These are phyloP conservation scores for Drosophila antonietae DNA, from an alignment of 2,888 invertebrate genomes.

Conservation along the genomic window DNA sequence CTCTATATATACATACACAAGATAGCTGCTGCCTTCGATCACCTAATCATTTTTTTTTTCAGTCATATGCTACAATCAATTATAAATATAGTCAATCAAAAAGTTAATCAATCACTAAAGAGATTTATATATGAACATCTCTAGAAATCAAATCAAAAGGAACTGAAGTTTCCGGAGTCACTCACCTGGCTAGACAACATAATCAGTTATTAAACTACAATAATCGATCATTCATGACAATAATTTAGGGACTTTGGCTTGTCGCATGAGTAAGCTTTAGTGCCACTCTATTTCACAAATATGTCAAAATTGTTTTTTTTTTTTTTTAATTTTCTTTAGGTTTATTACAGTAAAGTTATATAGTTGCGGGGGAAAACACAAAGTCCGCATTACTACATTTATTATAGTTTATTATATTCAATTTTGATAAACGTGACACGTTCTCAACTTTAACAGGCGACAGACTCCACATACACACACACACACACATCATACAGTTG, in stretches of 20 bases:
- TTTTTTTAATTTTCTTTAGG: not conserved
- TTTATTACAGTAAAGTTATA: not conserved
- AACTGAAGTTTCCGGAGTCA: not conserved
- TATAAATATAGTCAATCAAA: not conserved
- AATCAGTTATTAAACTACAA: not conserved
- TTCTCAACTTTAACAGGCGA: not conserved
- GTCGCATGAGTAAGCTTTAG: constrained; percentile 20
- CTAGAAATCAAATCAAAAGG: not conserved
- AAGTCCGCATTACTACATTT: not conserved
- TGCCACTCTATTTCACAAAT: constrained; percentile 28
- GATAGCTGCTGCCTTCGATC: not conserved
- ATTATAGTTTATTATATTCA: not conserved
- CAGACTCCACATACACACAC: not conserved
- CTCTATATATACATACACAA: not conserved
- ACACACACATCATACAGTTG: constrained; percentile 1
- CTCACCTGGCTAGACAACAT: not conserved
- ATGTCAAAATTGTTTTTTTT: not conserved
- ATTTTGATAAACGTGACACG: not conserved
- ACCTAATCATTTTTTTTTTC: not conserved
- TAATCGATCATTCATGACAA: not conserved
- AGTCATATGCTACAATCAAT: not conserved
- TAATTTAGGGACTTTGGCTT: not conserved
- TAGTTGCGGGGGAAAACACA: not conserved
- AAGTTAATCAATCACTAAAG: not conserved
- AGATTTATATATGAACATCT: not conserved